Base-by-base conservation (phyloP, 2,797 vertebrate species). In the Acrocephalus scirpaceus region DNA sequence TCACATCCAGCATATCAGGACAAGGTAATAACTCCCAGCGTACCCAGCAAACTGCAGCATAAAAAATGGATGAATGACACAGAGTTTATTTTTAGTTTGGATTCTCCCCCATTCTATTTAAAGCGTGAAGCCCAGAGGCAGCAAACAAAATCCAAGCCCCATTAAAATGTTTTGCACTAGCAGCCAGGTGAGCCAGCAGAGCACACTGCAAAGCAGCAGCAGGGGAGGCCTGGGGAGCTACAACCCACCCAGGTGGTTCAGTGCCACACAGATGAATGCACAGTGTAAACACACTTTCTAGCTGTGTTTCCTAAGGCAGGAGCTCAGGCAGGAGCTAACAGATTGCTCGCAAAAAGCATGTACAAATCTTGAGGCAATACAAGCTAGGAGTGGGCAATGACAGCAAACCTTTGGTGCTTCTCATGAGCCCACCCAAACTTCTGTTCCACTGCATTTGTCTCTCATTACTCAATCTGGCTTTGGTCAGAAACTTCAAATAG, bases 1-100 rank as follows among this genome's bases (percentile, higher is more conserved):
- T 85, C 79, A 56, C 16, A 66, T 34, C 14, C 48, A 75, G 11
- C 5, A 45, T 5, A 53, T 29, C 13, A 44, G 32, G 12, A 66
- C n/a, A 78, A 92, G 23, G 10, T 45, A 66, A 56, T 18, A 71
- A 67, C 9, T 67, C 69, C 26, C 81, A 87, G 22, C 2, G 53
- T 64, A 79, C 27, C 23, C 38, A 40, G 32, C 5, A 93, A 60
- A 73, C 4, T 67, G 30, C 38, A 89, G 29, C 38, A 82, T 89
- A 64, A 92, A 76, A 89, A 73, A 34, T 32, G 5, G 7, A 36
- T 44, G 11, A 79, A 64, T 50, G 10, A 54, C 25, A 72, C 1
- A 20, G 16, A 70, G 51, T 50, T 87, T 77, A 57, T 79, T 95
- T 89, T 77, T 60, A 50, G 32, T 77, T 73, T 88, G 53, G 42